A percentile compares a stretch with the other conserved stretches of the same genome.
phyloP scores from a whole-genome alignment of 2,797 vertebrate genomes.

The Phrynocephalus forsythii region DNA sequence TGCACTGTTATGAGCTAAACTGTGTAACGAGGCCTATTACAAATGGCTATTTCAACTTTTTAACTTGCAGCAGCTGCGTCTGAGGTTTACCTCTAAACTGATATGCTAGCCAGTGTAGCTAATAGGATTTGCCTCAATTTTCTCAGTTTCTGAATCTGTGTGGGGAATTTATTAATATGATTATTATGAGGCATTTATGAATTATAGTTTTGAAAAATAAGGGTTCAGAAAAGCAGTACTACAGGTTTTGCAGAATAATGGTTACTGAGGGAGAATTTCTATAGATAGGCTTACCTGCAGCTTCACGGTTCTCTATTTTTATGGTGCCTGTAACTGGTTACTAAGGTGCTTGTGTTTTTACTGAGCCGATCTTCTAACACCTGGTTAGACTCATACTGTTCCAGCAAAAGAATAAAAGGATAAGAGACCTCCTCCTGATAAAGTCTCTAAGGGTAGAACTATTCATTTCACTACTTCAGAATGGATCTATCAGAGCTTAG shows the following conservation, averaged over 20 bases:
- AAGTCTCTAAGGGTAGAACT: not conserved
- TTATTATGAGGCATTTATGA: conserved; percentile 40
- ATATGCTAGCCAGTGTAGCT: no score
- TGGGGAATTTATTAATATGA: not conserved
- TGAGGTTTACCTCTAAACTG: no score
- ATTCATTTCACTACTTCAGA: not conserved
- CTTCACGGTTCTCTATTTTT: not conserved
- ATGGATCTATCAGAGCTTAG: not conserved
- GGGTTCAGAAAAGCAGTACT: conserved; percentile 37
- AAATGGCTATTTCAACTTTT: no score
- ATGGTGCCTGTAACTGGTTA: conserved; percentile 11
- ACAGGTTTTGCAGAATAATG: conserved; percentile 19
- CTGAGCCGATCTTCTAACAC: conserved; percentile 1
- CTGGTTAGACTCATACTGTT: not conserved
- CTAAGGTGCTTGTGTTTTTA: conserved; percentile 29
- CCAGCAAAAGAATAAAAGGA: conserved; percentile 17
- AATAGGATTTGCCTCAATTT: not conserved
- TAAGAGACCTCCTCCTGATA: not conserved
- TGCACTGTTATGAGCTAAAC: no score
- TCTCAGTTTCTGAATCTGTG: conserved; percentile 35
- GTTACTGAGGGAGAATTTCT: conserved; percentile 31
- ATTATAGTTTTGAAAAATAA: not conserved
- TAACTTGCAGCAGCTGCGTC: no score
- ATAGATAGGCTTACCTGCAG: conserved; percentile 28
- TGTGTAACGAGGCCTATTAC: no score